Base-by-base conservation (phyloP, 1,140 invertebrate genomes). In the Drosophila seguyi region DNA sequence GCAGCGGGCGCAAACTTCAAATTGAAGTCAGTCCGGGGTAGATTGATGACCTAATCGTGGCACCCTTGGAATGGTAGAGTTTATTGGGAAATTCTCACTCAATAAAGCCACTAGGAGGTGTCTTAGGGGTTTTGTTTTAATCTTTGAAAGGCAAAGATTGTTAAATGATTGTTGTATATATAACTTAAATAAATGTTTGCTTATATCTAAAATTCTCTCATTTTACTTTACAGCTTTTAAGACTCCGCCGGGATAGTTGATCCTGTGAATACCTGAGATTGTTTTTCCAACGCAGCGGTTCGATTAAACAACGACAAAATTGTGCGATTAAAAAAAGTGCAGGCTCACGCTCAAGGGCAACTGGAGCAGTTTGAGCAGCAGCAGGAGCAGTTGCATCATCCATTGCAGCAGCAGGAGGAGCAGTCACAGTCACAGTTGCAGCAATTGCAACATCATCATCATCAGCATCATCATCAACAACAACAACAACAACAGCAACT, bases 281-380 rank as follows among this genome's bases (percentile, higher is more conserved):
- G 25, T 45, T 45, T 58, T 71, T 63, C 31, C 56, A 36, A 48
- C 27, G 18, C 13, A 20, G n/a, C 22, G 36, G 48, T 62, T 45
- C 25, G 18, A 20, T 18, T 13, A 90, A 88, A 78, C 31, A 36
- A 74, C 58, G 80, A 81, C 85, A 88, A 88, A 85, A 88, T 88
- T 90, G 85, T 88, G 81, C 85, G 85, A 7, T 41, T 88, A 88
- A 88, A 88, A 88, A 88, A 90, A 74, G 82, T 90, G 56, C 79
- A 90, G 65, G 82, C 82, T 90, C 87, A 90, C 78, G 74, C 81
- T 86, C 81, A 86, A 80, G 86, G 82, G 81, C 82, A 90, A 66
- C 79, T 86, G 55, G 80, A 82, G 79, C 81, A 85, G 86, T 86
- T 86, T 52, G 79, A 90, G 86, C 82, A 90, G 67, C 75, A 87